Evolutionary conservation across 2,113 vertebrate species (phyloP), one percentile per base, ranked within the genome.

Genomic region (Mola mola): DNA sequence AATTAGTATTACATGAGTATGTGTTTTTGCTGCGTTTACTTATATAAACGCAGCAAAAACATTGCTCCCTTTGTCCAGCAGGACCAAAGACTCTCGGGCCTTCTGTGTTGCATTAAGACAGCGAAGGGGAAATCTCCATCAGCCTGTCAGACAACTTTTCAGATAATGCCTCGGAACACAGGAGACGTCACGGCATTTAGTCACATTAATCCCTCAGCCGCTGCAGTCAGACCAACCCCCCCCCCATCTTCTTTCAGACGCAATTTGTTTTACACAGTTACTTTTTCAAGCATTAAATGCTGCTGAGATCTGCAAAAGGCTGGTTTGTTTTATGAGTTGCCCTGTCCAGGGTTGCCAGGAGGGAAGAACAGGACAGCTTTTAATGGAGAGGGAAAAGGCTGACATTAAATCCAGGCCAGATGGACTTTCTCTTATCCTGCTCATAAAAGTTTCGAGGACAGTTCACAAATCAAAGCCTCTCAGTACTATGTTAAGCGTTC

Each of bases 391-490:
- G 66, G 67, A 78, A 80, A 70, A 81, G 62, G 53, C 83, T 84
- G 83, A 89, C 87, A 87, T 90, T 84, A 89, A 88, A 86, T 89
- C 86, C 79, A 64, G 77, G 75, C 91, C 91, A 92, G 85, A 88
- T 91, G 89, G 89, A 86, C 77, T 88, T 90, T 90, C 83, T 93
- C 86, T 83, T 84, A 67, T 84, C 83, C 82, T 84, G 84, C 78
- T 90, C 88, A 90, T 92, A 91, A 92, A 90, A 78, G 75, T 86
- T 83, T 79, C 69, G 34, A 77, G 76, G 87, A 89, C 91, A 86
- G 87, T 86, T 91, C 88, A 92, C 90, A 92, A 91, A 93, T 93
- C 90, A 92, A 78, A 85, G 82, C 75, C 81, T 81, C 78, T 78
- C 79, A 72, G 84, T 91, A 88, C 87, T 88, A 87, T 90, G 87